These are phyloP conservation scores for Microcebus lehilahytsara DNA, from an alignment of 2,113 vertebrate genomes.

Conservation along the genomic window DNA sequence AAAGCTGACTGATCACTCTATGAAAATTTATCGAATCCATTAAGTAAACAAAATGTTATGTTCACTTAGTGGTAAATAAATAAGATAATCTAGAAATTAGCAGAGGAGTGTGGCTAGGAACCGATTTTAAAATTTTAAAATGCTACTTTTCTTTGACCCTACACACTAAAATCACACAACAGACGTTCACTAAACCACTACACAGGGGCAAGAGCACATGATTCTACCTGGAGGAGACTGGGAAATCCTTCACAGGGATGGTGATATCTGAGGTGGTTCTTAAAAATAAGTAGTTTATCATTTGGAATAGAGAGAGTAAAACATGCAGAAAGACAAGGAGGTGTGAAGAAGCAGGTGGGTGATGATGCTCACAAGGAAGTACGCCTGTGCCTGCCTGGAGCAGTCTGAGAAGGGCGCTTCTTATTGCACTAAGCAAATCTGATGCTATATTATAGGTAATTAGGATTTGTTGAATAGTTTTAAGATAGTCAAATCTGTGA, in stretches of 20 bases:
- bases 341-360: not conserved
- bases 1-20: not conserved
- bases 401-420: not conserved
- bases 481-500: not conserved
- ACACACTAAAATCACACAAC: not conserved
- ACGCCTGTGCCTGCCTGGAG: rapidly evolving
- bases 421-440: not conserved
- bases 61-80: not conserved
- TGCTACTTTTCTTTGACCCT: not conserved
- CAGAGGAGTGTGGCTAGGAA: rapidly evolving
- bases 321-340: not conserved
- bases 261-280: not conserved
- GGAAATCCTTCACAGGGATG: not conserved
- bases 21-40: not conserved
- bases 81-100: not conserved
- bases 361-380: not conserved
- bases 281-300: not conserved
- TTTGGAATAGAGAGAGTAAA: not conserved
- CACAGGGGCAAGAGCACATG: not conserved
- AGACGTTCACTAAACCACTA: not conserved
- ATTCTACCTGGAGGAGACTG: not conserved
- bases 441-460: not conserved
- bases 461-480: not conserved
- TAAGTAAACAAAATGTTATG: not conserved
- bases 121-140: not conserved